phyloP scores from a whole-genome alignment of 2,797 vertebrate genomes.

The Florisuga fusca region DNA sequence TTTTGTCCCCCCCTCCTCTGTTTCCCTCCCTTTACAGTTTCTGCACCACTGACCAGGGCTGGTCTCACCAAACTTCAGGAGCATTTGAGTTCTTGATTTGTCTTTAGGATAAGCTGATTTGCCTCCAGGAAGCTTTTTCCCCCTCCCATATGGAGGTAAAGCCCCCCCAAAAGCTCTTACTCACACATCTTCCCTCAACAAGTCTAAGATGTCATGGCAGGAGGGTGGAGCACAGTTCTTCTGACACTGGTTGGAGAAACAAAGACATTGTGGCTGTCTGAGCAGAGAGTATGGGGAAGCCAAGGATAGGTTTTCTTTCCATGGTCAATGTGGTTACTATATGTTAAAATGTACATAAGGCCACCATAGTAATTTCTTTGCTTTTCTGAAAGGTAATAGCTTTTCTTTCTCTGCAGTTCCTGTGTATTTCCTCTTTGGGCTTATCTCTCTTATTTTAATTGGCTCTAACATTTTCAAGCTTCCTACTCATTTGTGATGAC shows the following conservation, averaged over 20 bases:
- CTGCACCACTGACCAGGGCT: not conserved
- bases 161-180: not conserved
- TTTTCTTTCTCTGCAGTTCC: not conserved
- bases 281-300: not conserved
- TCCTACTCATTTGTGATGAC: not conserved
- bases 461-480: not conserved
- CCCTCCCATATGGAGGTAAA: not conserved
- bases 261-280: rapidly evolving
- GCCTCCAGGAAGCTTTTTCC: rapidly evolving
- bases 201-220: rapidly evolving
- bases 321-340: not conserved
- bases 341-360: not conserved
- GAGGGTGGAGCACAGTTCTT: not conserved
- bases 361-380: not conserved
- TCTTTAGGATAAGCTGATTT: not conserved
- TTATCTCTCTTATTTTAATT: constrained; percentile 4
- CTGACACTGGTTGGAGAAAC: not conserved
- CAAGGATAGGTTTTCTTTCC: not conserved
- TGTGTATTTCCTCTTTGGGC: not conserved
- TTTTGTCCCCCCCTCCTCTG: too few species aligned
- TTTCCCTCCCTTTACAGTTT: not conserved
- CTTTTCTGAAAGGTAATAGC: not conserved
- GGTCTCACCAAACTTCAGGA: not conserved
- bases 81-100: not conserved
- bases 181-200: not conserved